A percentile compares a stretch with the other conserved stretches of the same genome.
phyloP scores from a whole-genome alignment of 2,888 invertebrate species.

The Drosophila pegasa region DNA sequence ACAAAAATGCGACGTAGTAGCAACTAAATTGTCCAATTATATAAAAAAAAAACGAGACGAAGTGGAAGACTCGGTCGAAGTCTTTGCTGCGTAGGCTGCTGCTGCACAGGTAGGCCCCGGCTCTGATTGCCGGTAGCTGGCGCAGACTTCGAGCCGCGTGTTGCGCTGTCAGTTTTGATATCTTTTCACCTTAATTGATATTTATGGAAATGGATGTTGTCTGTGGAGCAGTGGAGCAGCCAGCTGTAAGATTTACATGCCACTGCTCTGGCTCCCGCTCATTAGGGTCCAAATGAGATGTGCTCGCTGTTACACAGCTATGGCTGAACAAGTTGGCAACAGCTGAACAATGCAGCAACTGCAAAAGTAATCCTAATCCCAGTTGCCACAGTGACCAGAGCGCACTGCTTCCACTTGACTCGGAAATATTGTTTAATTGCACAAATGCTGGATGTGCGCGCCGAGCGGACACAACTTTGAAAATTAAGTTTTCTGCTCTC shows the following conservation, averaged over 20 bases:
- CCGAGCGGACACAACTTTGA: constrained; percentile 43
- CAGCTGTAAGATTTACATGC: constrained; percentile 63
- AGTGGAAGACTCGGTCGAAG: neutral
- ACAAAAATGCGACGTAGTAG: constrained; percentile 32
- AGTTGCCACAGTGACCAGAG: constrained; percentile 41
- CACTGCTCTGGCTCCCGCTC: constrained; percentile 30
- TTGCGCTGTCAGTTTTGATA: constrained; percentile 62
- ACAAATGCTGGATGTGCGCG: constrained; percentile 56
- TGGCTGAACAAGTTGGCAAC: constrained; percentile 32
- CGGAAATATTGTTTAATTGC: constrained; percentile 68
- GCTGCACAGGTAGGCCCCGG: constrained; percentile 53
- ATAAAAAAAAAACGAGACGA: constrained; percentile 16
- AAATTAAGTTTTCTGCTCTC: constrained; percentile 38
- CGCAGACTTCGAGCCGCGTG: constrained; percentile 45
- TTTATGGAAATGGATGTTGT: constrained; percentile 68
- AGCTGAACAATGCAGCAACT: constrained; percentile 33
- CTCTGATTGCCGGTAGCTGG: constrained; percentile 15
- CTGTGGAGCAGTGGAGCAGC: constrained; percentile 64
- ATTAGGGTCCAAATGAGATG: constrained; percentile 34
- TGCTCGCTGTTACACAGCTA: no score
- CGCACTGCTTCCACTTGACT: constrained; percentile 53
- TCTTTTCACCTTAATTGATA: constrained; percentile 71
- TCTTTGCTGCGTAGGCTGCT: constrained; percentile 57
- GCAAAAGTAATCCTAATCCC: constrained; percentile 49
- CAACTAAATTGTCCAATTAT: constrained; percentile 72